Base-by-base conservation (phyloP, 2,888 invertebrate genomes). In the Beris chalybata region DNA sequence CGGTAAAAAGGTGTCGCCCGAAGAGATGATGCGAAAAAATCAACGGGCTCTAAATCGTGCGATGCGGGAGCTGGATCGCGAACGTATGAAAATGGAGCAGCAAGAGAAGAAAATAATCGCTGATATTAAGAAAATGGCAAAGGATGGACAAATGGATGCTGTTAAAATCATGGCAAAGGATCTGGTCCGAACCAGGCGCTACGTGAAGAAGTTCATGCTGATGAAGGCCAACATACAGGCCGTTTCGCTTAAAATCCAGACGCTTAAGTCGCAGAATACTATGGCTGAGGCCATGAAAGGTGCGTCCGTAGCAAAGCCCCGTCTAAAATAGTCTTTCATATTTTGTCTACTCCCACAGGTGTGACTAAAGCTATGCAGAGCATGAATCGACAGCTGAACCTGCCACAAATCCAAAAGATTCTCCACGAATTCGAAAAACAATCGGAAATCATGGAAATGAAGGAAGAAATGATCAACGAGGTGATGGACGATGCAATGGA, bases 401-500 rank as follows among this genome's bases (percentile, higher is more conserved):
- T 99, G 81, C 99, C 99, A 9, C 97, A 99, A 84, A 99, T 99
- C 77, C 98, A 99, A 81, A 92, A 93, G 78, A 99, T 99, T 72
- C 85, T 93, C 73, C 89, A 93, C 83, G 97, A 98, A 78, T 99
- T 99, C 82, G 99, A 99, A 82, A 98, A 97, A 78, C 98, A 99
- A 79, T 95, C 96, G 0, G 98, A 99, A 83, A 97, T 99, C 65
- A 99, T 99, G 99, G 98, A 99, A 78, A 99, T 99, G 98, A 99
- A 99, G 79, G 98, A 99, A 80, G 99, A 99, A 82, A 95, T 99
- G 87, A 99, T 99, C 90, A 97, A 95, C 78, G 99, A 99, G 81
- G 97, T 96, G 57, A 98, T 99, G 76, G 99, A 99, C 80, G 99
- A 99, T 83, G 99, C 98, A 1, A 96, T 99, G 92, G 98, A 95